These are phyloP conservation scores for Aricia agestis DNA, from an alignment of 1,140 invertebrate species.

Conservation along the genomic window DNA sequence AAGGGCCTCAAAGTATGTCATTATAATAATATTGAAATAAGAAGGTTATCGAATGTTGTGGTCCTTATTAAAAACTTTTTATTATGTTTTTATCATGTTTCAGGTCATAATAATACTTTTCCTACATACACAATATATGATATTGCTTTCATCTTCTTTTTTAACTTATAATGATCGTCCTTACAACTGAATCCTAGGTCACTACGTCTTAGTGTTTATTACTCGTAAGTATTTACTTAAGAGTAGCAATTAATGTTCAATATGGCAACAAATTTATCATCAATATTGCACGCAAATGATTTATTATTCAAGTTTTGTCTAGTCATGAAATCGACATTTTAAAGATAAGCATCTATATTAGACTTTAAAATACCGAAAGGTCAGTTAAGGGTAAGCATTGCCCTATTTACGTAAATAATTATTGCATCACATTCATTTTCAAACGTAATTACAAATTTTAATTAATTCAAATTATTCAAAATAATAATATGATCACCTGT, in stretches of 20 bases:
- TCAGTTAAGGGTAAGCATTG: conserved; percentile 10
- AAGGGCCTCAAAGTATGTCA: neutral
- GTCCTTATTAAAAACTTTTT: neutral
- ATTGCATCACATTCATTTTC: neutral
- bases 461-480: neutral
- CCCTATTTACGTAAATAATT: conserved; percentile 13
- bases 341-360: conserved; percentile 7
- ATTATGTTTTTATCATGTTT: neutral
- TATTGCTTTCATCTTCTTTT: too few relatives aligned
- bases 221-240: too few relatives aligned
- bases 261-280: neutral
- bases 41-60: neutral
- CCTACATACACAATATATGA: too few relatives aligned
- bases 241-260: neutral
- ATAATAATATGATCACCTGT: neutral
- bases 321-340: conserved; percentile 15
- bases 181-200: neutral
- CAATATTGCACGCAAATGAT: neutral
- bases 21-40: neutral
- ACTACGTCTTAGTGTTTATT: too few relatives aligned
- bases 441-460: neutral
- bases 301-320: conserved; percentile 12
- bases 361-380: conserved; percentile 13
- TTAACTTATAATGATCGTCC: too few relatives aligned
- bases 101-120: too few relatives aligned